These are phyloP conservation scores for Aplochiton taeniatus DNA, from an alignment of 2,797 vertebrate species.

Conservation along the genomic window DNA sequence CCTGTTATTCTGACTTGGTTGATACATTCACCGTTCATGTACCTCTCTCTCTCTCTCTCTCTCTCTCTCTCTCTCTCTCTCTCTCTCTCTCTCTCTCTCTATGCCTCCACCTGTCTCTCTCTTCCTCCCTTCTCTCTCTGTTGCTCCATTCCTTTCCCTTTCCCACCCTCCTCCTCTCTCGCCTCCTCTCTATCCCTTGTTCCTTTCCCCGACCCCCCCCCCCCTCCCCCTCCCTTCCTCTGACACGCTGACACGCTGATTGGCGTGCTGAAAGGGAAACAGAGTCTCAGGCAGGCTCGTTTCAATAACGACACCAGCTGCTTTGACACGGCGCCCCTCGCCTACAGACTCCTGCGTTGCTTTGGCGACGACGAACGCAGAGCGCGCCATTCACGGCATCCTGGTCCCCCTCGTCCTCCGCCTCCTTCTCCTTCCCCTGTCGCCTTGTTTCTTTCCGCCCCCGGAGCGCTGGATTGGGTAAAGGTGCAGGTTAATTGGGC, in stretches of 20 bases:
- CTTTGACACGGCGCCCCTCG: no score
- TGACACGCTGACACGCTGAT: no score
- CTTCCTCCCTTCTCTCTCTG: conserved; percentile 32
- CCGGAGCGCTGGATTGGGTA: no score
- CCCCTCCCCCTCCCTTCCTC: no score
- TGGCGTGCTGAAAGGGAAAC: no score
- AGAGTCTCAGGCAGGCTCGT: no score
- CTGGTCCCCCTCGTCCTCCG: not conserved
- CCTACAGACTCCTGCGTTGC: no score
- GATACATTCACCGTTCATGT: not conserved
- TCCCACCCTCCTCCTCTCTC: conserved; percentile 1
- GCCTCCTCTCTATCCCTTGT: conserved; percentile 16
- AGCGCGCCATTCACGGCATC: no score
- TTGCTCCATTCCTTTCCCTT: conserved; percentile 25
- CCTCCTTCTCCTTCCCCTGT: no score
- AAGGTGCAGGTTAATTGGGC: no score
- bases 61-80: not conserved
- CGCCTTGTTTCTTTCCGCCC: not conserved
- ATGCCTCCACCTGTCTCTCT: conserved; percentile 8
- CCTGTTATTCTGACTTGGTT: not conserved
- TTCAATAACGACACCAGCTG: no score
- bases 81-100: not conserved
- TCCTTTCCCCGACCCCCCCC: not conserved
- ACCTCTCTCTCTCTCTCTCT: not conserved
- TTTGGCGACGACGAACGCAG: no score